Evolutionary conservation across 1,140 invertebrate genomes (phyloP).

Genomic region (Galleria mellonella): DNA sequence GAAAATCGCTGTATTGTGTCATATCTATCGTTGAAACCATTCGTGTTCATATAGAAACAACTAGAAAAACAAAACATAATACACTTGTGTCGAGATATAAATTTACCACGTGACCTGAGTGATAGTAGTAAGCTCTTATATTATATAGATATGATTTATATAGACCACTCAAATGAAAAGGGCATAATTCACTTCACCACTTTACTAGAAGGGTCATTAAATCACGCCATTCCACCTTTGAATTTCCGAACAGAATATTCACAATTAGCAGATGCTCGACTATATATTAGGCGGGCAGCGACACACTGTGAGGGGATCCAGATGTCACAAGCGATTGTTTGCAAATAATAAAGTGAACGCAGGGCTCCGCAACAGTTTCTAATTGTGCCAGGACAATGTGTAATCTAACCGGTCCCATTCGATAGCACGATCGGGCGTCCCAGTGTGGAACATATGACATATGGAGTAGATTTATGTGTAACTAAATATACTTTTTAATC

Average conservation of each 20-base stretch:
- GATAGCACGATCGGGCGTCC: constrained; percentile 42
- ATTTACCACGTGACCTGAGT: no score
- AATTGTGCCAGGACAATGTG: constrained; percentile 67
- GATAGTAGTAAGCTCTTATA: no score
- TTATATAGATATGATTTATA: no score
- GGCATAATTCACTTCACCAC: not conserved
- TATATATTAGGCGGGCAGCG: constrained; percentile 15
- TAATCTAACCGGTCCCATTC: constrained; percentile 68
- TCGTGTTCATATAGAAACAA: no score
- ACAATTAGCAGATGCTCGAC: constrained; percentile 45
- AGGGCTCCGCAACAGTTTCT: constrained; percentile 58
- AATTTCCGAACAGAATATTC: constrained; percentile 13
- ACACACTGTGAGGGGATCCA: constrained; percentile 25
- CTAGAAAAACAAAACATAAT: no score
- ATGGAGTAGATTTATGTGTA: constrained; percentile 15
- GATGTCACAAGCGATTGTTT: constrained; percentile 53
- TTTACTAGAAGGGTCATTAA: not conserved
- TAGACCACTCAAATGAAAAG: no score
- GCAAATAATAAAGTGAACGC: constrained; percentile 56
- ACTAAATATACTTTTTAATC: no score
- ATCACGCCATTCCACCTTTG: not conserved
- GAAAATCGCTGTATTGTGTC: no score
- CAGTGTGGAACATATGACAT: constrained; percentile 5
- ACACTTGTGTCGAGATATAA: no score
- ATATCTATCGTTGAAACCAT: no score